A percentile compares a stretch with the other conserved stretches of the same genome.
These are phyloP conservation scores for Lithobates pipiens DNA, from an alignment of 2,797 vertebrate genomes.

Conservation along the genomic window DNA sequence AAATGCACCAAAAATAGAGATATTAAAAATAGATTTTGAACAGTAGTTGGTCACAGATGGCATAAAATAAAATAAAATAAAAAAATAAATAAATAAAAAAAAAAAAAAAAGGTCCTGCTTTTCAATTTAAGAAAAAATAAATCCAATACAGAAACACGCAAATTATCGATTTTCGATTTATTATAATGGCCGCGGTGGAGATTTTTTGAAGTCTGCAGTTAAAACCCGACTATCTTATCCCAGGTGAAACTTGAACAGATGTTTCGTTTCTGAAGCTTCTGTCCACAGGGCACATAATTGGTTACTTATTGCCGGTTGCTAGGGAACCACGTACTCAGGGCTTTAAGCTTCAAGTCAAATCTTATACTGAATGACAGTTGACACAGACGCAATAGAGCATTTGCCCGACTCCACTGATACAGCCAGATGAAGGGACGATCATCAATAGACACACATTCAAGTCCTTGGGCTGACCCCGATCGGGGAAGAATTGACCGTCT, in stretches of 20 bases:
- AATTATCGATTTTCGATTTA: constrained; percentile 19
- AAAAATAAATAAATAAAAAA: too few species aligned
- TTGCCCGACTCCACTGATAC: too few species aligned
- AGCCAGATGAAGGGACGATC: too few species aligned
- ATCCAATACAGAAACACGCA: background rate
- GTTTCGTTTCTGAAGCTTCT: constrained; percentile 67
- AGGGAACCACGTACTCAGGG: constrained; percentile 77
- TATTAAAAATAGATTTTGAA: constrained; percentile 20
- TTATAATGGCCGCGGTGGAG: too few species aligned
- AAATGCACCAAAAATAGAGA: background rate
- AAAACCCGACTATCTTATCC: constrained; percentile 44
- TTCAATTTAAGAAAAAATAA: constrained; percentile 2
- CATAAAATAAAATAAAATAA: background rate
- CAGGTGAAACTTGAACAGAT: constrained; percentile 63
- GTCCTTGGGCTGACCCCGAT: too few species aligned
- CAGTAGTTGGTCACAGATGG: constrained; percentile 47
- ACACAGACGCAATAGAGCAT: too few species aligned
- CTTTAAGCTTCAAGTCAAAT: too few species aligned
- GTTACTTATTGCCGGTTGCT: constrained; percentile 87
- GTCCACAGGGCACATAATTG: constrained; percentile 79
- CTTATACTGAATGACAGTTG: too few species aligned
- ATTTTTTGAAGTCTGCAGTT: constrained; percentile 24
- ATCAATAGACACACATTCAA: too few species aligned
- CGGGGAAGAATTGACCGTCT: too few species aligned
- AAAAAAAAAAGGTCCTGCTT: constrained; percentile 32